These are phyloP conservation scores for Himalopsyche japonica DNA, from an alignment of 2,888 invertebrate genomes.

Conservation along the genomic window DNA sequence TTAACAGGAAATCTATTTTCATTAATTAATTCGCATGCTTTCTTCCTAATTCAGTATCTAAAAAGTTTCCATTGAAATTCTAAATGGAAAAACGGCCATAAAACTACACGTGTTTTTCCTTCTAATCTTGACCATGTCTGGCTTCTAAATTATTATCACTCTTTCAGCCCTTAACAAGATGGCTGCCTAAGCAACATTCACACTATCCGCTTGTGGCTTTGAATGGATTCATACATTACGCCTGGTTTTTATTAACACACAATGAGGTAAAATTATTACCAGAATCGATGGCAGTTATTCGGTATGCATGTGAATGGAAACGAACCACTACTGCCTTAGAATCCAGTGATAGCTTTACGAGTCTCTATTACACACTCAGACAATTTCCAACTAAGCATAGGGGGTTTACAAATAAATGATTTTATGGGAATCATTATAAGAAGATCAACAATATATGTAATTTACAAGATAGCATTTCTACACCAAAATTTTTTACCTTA, in stretches of 20 bases:
- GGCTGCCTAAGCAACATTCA: neutral
- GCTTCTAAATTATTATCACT: neutral
- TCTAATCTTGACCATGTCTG: neutral
- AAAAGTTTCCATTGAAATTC: neutral
- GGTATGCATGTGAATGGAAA: slow-evolving; percentile 7
- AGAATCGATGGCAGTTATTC: neutral
- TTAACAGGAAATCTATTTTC: neutral
- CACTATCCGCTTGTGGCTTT: neutral
- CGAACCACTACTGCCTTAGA: neutral
- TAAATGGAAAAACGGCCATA: neutral
- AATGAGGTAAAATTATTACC: slow-evolving; percentile 15
- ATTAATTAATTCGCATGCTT: neutral
- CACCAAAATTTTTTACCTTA: too few species aligned
- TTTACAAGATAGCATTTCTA: too few species aligned
- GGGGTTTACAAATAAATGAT: too few species aligned
- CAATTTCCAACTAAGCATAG: too few species aligned
- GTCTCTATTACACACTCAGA: neutral
- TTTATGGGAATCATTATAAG: too few species aligned
- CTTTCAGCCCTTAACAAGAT: neutral
- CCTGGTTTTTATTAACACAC: slow-evolving; percentile 9
- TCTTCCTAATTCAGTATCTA: neutral
- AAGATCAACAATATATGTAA: too few species aligned
- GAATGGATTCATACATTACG: slow-evolving; percentile 14
- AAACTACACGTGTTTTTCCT: neutral
- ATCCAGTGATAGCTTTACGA: neutral